Conservation (phyloP, 2,113 vertebrate species). For the Rhineura floridana region DNA sequence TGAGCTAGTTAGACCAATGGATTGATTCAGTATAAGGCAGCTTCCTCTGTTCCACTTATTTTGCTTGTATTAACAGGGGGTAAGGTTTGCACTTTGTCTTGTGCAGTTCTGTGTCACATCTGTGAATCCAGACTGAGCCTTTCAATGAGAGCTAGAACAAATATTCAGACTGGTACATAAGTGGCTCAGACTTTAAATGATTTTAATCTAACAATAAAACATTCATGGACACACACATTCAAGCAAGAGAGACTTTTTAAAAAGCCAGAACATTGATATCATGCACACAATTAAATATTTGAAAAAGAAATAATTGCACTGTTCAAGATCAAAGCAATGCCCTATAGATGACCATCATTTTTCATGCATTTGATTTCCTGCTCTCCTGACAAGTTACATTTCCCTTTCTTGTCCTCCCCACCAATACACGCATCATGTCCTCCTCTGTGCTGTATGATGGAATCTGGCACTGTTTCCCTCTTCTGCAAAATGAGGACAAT, state of each 20-base stretch:
- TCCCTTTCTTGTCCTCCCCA: neutral
- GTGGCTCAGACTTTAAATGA: slow-evolving; percentile 40
- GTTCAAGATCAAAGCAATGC: slow-evolving; percentile 39
- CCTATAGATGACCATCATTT: slow-evolving; percentile 22
- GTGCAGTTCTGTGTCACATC: slow-evolving; percentile 25
- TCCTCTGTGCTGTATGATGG: slow-evolving; percentile 32
- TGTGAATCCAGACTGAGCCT: slow-evolving; percentile 34
- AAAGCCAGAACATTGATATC: slow-evolving; percentile 42
- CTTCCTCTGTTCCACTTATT: slow-evolving; percentile 1
- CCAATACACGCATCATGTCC: slow-evolving; percentile 19
- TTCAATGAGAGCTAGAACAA: slow-evolving; percentile 56
- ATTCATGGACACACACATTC: slow-evolving; percentile 49
- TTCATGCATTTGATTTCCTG: slow-evolving; percentile 22
- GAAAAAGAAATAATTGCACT: slow-evolving; percentile 29
- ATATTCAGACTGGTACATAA: slow-evolving; percentile 60
- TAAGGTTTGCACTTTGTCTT: neutral
- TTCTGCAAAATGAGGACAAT: slow-evolving; percentile 64
- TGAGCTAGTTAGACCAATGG: too few relatives aligned
- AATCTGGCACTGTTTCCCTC: slow-evolving; percentile 57
- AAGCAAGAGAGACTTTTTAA: slow-evolving; percentile 61
- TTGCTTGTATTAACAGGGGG: rapidly evolving
- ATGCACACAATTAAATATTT: slow-evolving; percentile 20
- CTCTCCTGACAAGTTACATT: slow-evolving; percentile 21
- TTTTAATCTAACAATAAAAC: slow-evolving; percentile 57
- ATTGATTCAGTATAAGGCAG: too few relatives aligned